Conservation (phyloP, 2,888 invertebrate genomes). For the Leucophenga montana region DNA sequence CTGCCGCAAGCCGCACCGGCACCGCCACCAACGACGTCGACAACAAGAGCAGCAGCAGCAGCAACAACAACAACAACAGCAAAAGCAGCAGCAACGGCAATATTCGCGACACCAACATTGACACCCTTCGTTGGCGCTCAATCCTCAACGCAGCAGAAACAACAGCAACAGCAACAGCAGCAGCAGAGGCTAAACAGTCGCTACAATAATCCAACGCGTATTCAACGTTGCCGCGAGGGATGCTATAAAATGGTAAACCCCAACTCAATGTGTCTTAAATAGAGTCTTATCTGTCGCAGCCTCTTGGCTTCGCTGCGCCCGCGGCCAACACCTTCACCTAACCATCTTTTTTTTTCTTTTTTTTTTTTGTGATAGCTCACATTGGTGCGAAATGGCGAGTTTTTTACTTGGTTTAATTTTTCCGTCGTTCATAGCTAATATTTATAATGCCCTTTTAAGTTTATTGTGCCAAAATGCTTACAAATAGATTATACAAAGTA, state of each 20-base stretch:
- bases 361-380: no score
- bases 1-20: background rate
- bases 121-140: background rate
- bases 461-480: no score
- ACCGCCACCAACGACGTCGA: background rate
- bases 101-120: background rate
- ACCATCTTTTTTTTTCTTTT: no score
- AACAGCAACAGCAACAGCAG: background rate
- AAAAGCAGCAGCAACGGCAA: background rate
- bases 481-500: no score
- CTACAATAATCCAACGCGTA: slow-evolving; percentile 7
- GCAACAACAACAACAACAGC: background rate
- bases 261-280: slow-evolving; percentile 19
- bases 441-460: no score
- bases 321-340: no score
- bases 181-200: background rate
- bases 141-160: background rate
- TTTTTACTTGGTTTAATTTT: no score
- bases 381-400: no score
- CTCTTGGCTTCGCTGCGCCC: no score
- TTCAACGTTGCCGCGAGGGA: slow-evolving; percentile 23
- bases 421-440: no score
- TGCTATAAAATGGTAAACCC: slow-evolving; percentile 27
- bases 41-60: background rate
- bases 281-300: slow-evolving; percentile 14